These are phyloP conservation scores for Zaprionus lachaisei DNA, from an alignment of 1,140 invertebrate genomes.

Conservation along the genomic window DNA sequence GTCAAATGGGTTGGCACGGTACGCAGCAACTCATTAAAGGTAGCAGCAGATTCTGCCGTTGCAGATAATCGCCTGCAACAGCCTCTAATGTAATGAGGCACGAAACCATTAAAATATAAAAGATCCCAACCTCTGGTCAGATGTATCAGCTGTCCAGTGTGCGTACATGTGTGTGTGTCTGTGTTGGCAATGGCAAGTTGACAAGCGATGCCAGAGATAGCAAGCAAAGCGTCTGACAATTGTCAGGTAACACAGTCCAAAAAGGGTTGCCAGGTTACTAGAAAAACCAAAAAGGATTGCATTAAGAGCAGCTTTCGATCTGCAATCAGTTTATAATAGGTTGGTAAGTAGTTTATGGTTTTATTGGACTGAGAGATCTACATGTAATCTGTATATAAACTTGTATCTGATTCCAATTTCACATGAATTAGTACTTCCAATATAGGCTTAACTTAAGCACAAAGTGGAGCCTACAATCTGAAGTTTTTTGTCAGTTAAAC, in stretches of 20 bases:
- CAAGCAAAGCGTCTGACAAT: conserved; percentile 8
- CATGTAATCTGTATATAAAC: no score
- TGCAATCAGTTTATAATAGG: not conserved
- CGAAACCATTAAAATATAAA: conserved; percentile 32
- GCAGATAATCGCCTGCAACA: conserved; percentile 40
- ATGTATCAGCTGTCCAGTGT: conserved; percentile 14
- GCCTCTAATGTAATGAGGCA: conserved; percentile 51
- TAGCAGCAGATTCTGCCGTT: conserved; percentile 30
- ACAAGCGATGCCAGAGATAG: conserved; percentile 40
- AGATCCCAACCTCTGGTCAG: conserved; percentile 16
- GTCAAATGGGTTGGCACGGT: conserved; percentile 69
- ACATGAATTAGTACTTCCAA: not conserved
- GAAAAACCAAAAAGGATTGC: not conserved
- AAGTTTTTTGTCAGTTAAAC: not conserved
- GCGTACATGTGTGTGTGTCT: conserved; percentile 1
- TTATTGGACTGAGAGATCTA: no score
- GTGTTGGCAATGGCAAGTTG: conserved; percentile 25
- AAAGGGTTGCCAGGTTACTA: conserved; percentile 5
- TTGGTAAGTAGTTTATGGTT: no score
- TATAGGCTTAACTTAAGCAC: not conserved
- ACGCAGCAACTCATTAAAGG: conserved; percentile 68
- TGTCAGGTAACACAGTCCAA: not conserved
- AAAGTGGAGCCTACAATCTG: not conserved
- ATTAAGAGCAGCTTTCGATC: not conserved
- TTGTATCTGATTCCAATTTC: not conserved